A percentile compares a stretch with the other conserved stretches of the same genome.
Evolutionary conservation across 2,797 vertebrate genomes (phyloP).

Genomic region (Falco cherrug): DNA sequence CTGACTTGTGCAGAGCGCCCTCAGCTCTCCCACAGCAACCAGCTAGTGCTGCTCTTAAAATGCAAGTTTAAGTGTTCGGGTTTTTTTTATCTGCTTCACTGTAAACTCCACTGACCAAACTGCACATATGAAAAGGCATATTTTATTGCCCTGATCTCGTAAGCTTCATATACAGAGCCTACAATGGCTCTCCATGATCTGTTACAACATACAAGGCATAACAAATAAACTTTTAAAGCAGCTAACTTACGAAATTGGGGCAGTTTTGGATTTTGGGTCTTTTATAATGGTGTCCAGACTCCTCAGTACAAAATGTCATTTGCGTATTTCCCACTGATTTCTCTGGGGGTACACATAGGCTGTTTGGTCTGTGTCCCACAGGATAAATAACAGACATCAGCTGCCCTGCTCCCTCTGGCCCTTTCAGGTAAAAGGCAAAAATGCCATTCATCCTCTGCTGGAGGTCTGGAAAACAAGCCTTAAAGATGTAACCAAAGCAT

Average conservation of each 20-base stretch:
- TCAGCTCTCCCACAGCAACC: not conserved
- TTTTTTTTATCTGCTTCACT: not conserved
- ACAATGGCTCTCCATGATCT: not conserved
- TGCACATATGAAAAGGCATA: not conserved
- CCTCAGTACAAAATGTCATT: not conserved
- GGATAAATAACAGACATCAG: not conserved
- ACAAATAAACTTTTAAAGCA: not conserved
- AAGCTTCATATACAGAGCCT: not conserved
- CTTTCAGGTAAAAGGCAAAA: not conserved
- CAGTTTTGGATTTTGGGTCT: not conserved
- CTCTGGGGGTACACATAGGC: not conserved
- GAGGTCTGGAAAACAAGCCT: not conserved
- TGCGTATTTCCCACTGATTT: not conserved
- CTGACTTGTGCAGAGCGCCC: not conserved
- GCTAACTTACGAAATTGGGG: not conserved
- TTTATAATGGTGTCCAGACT: not conserved
- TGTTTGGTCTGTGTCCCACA: not conserved
- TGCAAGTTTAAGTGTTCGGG: not conserved
- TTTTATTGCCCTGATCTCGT: not conserved
- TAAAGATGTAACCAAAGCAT: not conserved
- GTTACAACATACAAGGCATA: not conserved
- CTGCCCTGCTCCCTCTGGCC: not conserved
- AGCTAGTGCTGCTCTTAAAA: not conserved
- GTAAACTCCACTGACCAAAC: not conserved
- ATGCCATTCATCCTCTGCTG: not conserved